Evolutionary conservation across 2,113 vertebrate species (phyloP).

Genomic region (Mustela lutreola): DNA sequence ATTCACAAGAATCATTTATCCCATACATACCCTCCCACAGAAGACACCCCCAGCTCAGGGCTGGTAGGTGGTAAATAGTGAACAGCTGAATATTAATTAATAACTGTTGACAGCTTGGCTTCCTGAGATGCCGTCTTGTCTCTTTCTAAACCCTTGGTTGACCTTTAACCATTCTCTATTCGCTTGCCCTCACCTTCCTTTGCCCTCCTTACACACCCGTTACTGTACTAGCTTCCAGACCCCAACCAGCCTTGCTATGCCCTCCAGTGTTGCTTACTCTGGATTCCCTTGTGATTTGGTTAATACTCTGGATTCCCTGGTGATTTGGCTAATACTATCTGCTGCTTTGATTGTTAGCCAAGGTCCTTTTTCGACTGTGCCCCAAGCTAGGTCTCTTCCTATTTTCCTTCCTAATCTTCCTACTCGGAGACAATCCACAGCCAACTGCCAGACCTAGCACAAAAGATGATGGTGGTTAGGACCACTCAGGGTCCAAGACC

Average conservation of each 20-base stretch:
- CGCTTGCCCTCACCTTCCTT: background rate
- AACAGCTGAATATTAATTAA: background rate
- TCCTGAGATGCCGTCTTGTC: background rate
- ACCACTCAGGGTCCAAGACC: background rate
- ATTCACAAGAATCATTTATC: background rate
- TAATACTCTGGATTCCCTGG: background rate
- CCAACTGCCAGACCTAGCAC: background rate
- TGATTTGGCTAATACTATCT: background rate
- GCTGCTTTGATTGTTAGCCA: background rate
- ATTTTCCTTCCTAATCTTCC: background rate
- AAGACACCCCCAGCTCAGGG: background rate
- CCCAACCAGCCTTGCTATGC: background rate
- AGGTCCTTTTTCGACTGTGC: background rate
- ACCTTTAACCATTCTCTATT: background rate
- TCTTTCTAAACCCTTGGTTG: constrained; percentile 28
- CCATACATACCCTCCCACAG: background rate
- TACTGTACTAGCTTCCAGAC: background rate
- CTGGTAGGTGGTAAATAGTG: background rate
- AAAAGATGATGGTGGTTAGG: background rate
- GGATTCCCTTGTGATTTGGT: background rate
- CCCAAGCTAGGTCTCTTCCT: background rate
- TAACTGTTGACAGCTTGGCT: background rate
- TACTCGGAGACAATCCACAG: background rate
- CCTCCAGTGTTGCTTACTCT: background rate
- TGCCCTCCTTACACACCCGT: background rate